Conservation (phyloP, 2,888 invertebrate species). For the Sinohyriopsis cumingii region DNA sequence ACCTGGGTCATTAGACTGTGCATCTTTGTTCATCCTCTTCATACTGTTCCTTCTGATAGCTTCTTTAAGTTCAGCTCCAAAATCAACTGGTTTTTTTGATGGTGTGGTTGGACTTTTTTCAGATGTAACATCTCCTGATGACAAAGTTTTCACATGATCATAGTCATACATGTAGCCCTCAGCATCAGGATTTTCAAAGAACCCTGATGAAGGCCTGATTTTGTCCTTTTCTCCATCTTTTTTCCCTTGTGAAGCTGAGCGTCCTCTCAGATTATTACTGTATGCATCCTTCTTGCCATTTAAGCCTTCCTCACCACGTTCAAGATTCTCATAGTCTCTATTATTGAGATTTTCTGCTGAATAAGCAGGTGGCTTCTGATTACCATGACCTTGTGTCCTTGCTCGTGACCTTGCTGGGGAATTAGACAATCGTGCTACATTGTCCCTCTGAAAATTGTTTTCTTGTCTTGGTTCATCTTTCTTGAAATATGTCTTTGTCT, state of each 20-base stretch:
- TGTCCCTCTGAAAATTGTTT: conserved; percentile 19
- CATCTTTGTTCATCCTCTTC: conserved; percentile 11
- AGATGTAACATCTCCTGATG: conserved; percentile 22
- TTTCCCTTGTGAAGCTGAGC: conserved; percentile 5
- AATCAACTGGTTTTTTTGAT: conserved; percentile 24
- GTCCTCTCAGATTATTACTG: conserved; percentile 1
- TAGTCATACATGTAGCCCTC: conserved; percentile 49
- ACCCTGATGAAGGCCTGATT: conserved; percentile 25
- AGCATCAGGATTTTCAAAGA: conserved; percentile 46
- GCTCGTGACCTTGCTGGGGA: conserved; percentile 14
- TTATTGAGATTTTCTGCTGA: conserved; percentile 5
- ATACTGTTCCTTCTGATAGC: conserved; percentile 39
- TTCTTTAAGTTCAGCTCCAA: conserved; percentile 36
- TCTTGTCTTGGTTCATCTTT: conserved; percentile 3
- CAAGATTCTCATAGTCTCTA: conserved; percentile 3
- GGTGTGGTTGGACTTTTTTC: conserved; percentile 2
- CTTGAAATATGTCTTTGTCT: conserved; percentile 8
- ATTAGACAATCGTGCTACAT: conserved; percentile 24
- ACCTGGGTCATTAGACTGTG: too few species aligned
- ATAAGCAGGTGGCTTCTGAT: background rate
- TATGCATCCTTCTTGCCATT: conserved; percentile 15
- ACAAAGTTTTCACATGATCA: conserved; percentile 37
- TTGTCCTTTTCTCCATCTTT: conserved; percentile 10
- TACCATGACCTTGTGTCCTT: conserved; percentile 3
- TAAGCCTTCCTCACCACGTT: conserved; percentile 14